Percentiles rank a stretch among this genome's conserved stretches.
phyloP scores from a whole-genome alignment of 2,888 invertebrate genomes.

The Epinotia demarniana region DNA sequence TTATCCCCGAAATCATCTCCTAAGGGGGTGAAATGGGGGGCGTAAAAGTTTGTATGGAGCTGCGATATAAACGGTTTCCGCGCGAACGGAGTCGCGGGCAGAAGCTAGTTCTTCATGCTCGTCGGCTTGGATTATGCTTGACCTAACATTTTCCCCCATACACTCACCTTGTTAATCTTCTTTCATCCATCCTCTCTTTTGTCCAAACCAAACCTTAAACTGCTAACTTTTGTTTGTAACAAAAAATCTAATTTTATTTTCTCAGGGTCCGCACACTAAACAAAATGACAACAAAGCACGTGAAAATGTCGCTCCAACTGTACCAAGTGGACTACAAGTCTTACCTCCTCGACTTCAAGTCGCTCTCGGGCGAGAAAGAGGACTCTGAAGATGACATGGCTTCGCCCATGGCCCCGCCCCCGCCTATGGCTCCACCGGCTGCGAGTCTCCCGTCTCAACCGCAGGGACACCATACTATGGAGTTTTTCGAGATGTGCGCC shows the following conservation, averaged over 20 bases:
- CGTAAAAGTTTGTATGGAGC: too few species aligned
- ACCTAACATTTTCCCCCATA: too few species aligned
- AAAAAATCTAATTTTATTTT: neutral
- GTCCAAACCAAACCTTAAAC: too few species aligned
- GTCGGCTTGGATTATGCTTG: too few species aligned
- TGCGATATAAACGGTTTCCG: too few species aligned
- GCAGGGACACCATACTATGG: slow-evolving; percentile 98
- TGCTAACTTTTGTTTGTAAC: too few species aligned
- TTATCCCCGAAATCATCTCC: too few species aligned
- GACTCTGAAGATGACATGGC: slow-evolving; percentile 76
- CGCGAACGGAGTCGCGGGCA: too few species aligned
- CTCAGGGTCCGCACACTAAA: slow-evolving; percentile 94
- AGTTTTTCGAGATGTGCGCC: slow-evolving; percentile 99
- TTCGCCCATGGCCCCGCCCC: slow-evolving; percentile 58
- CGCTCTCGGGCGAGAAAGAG: slow-evolving; percentile 91
- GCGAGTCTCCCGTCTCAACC: slow-evolving; percentile 56
- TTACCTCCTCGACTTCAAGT: slow-evolving; percentile 98
- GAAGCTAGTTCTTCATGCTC: too few species aligned
- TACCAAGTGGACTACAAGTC: slow-evolving; percentile 99
- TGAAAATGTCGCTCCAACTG: slow-evolving; percentile 99
- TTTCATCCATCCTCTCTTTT: too few species aligned
- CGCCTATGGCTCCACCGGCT: slow-evolving; percentile 59
- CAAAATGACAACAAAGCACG: slow-evolving; percentile 91
- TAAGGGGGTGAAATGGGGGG: too few species aligned
- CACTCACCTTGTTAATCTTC: too few species aligned